Evolutionary conservation across 2,888 invertebrate genomes (phyloP), one percentile per base, ranked within the genome.

Genomic region (Metellina segmentata): DNA sequence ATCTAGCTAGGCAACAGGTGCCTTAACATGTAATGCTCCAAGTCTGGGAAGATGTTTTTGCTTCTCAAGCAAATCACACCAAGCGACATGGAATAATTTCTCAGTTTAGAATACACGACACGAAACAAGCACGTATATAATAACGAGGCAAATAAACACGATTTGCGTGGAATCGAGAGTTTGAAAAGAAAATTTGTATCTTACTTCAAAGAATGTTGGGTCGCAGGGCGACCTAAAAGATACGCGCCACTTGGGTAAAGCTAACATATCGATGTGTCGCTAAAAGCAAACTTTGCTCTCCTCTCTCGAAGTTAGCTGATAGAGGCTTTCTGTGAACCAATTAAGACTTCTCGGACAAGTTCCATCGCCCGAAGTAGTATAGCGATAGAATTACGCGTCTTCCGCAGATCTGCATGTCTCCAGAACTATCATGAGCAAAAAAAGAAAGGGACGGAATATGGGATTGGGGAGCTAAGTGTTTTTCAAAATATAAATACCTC

Each of bases 321-420:
- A 87, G n/a, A n/a, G 72, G 6, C 70, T 48, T 75, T 53, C 53
- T 71, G 52, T 72, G 72, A 49, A 71, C 72, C 91, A 87, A 83
- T 88, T 87, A 78, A 72, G 78, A 82, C 78, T 72, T 34, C 72
- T 79, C 87, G 81, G 78, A 87, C 87, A 88, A 91, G 87, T 91
- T 91, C 79, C 77, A 89, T 91, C 51, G 91, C 91, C 91, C 51
- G 48, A 83, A 91, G 91, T 86, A 81, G 75, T 49, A 51, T 49
- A 49, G 49, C 69, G 82, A 72, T 82, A 82, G 82, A 71, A 52
- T 51, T 49, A 51, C 19, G 82, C 52, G 71, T 19, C 72, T 82
- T 72, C 51, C 4, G 72, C 70, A 82, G 72, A 72, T 16, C 70
- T 52, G 51, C 72, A 5, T 71, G 72, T 82, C 52, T 52, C 49